Base-by-base conservation (phyloP, 2,888 invertebrate species). In the Diachrysia chrysitis region DNA sequence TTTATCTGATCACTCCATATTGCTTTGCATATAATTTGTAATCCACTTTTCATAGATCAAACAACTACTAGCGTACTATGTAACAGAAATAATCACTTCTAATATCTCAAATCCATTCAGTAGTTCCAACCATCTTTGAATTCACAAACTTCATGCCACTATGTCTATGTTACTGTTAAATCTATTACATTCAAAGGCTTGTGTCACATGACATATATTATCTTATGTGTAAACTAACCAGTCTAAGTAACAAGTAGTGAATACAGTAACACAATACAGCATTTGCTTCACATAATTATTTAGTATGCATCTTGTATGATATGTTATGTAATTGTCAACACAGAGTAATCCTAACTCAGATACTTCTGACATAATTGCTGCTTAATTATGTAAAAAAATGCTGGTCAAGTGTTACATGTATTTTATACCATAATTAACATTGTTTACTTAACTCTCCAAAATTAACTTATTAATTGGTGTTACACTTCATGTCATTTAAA, bases 1-100 rank as follows among this genome's bases (percentile, higher is more conserved):
- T 66, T 42, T 60, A 51, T 66, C 60, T 67, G 65, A 69, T 62
- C 58, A 76, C 58, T 65, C 68, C 66, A 64, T 81, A 71, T 66
- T 71, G 63, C 65, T 66, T 71, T 71, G 64, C 48, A 63, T 63
- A 53, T 64, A 48, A 42, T 58, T 61, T 63, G 46, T 62, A 65
- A 65, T 64, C 42, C 64, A 62, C 48, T 60, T 73, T 19, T 54
- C 32, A 58, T 58, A 58, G 53, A 72, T 48, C 56, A 58, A 21
- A 72, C 32, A 73, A 54, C 73, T 73, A 68, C 78, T 78, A 78
- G 75, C 61, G 25, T 62, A 78, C 78, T 75, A 78, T 53, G 78
- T 78, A 64, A 65, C 53, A 61, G 53, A 23, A 68, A 67, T 35
- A 42, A 77, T 67, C 35, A 77, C 73, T 67, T 66, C 51, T 48